These are phyloP conservation scores for Mesocentrotus franciscanus DNA, from an alignment of 53 echinoderm and acorn worm species.

Conservation along the genomic window DNA sequence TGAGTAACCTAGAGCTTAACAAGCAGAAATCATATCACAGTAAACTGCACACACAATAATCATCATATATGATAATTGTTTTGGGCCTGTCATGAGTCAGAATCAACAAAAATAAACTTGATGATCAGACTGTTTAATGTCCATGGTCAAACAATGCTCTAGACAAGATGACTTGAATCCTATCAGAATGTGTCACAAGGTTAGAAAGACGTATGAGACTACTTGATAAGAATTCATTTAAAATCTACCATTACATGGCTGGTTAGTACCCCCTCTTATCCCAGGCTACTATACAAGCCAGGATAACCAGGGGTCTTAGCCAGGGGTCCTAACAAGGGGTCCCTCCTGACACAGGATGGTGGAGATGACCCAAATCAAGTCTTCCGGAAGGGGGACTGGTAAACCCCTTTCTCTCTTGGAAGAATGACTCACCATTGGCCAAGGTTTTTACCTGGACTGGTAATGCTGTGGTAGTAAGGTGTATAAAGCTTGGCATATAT, in stretches of 20 bases:
- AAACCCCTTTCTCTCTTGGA: conserved; percentile 28
- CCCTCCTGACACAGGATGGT: neutral
- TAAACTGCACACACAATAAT: too few species aligned
- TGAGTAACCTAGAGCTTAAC: too few species aligned
- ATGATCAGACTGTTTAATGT: neutral
- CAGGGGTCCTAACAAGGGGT: conserved; percentile 20
- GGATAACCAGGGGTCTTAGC: neutral
- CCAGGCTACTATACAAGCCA: neutral
- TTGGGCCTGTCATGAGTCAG: neutral
- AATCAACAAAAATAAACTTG: conserved; percentile 2
- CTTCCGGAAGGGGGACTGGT: conserved; percentile 49
- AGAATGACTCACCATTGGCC: conserved; percentile 38
- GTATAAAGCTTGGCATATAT: neutral
- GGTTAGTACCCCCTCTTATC: neutral
- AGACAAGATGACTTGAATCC: conserved; percentile 1
- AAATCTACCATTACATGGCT: neutral
- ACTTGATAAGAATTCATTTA: neutral
- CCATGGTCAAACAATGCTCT: neutral
- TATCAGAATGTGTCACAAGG: neutral
- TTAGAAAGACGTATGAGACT: neutral
- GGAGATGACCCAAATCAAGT: conserved; percentile 45
- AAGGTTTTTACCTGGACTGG: conserved; percentile 25
- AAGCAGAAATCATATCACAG: neutral
- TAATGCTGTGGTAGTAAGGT: conserved; percentile 21
- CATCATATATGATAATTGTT: neutral